Base-by-base conservation (phyloP, 2,797 vertebrate genomes). In the Rhinophrynus dorsalis region DNA sequence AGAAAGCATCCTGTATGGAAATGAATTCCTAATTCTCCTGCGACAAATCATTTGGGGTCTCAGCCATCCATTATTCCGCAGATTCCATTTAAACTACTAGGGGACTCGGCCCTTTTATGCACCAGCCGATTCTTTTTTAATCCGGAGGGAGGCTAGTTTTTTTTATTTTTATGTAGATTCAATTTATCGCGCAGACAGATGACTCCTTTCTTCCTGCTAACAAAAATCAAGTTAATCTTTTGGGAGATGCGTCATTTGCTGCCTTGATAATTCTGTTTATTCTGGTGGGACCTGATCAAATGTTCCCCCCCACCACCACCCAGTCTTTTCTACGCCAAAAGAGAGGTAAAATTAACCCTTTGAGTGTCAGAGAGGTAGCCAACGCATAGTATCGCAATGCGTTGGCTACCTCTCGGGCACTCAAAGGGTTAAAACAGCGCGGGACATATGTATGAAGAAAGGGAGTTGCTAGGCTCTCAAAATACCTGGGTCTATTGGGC, bases 111-210 rank as follows among this genome's bases (percentile, higher is more conserved):
- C 69, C 23, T 52, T 72, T 59, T 51, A 65, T 32, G 17, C 35
- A 30, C 38, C 17, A 20, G 32, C 30, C 45, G 24, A 71, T 58
- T 29, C 60, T 17, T 48, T 51, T n/a, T 11, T 55, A 73, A 73
- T 73, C 69, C 59, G 54, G 54, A 66, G 69, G 69, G 69, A 66
- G 60, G 54, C 27, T 23, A 32, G 54, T 42, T 37, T n/a, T 44
- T 26, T 50, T 72, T 66, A 63, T 59, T 59, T 73, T 73, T 44
- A 66, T 72, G 62, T 26, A 64, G 68, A 63, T 65, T 72, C 26
- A 42, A 26, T 52, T 59, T 33, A 58, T 21, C 26, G n/a, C 2
- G 26, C 35, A 35, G 55, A 66, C 61, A 60, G 61, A 60, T 44
- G 54, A 59, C 26, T 57, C 37, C 54, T 52, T 73, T 73, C 24